phyloP scores from a whole-genome alignment of 2,113 vertebrate genomes.

The Spermophilus dauricus region DNA sequence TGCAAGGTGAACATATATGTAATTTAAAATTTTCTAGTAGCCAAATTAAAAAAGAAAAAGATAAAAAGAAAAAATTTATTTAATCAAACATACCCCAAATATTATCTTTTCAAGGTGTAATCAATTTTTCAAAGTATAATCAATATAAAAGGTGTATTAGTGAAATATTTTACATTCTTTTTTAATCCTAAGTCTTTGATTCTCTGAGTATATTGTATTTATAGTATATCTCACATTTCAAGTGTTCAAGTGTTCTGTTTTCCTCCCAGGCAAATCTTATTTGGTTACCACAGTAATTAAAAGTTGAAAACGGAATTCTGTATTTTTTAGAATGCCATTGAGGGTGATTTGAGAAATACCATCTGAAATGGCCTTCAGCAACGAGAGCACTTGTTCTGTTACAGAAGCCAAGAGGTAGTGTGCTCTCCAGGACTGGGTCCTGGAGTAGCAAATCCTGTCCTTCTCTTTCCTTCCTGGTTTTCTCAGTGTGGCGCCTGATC shows the following conservation, averaged over 20 bases:
- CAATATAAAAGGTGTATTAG: background rate
- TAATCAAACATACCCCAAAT: background rate
- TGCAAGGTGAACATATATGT: background rate
- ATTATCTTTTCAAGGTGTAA: background rate
- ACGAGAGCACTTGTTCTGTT: background rate
- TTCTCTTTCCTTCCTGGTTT: background rate
- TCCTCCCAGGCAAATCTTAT: background rate
- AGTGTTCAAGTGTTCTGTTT: background rate
- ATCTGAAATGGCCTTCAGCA: background rate
- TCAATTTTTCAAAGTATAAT: background rate
- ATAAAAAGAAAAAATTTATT: background rate
- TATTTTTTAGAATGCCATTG: conserved; percentile 1
- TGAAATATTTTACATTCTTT: background rate
- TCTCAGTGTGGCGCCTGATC: fast-evolving
- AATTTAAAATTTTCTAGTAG: background rate
- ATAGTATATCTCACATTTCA: background rate
- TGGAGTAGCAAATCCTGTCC: fast-evolving
- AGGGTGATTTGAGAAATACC: background rate
- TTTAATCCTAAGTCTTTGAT: background rate
- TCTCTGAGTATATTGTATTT: background rate
- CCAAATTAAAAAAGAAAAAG: background rate
- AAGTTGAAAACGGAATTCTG: background rate
- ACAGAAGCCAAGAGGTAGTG: background rate
- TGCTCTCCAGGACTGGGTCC: background rate
- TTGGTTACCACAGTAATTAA: background rate